Evolutionary conservation across 2,797 vertebrate species (phyloP).

Genomic region (Falco biarmicus): DNA sequence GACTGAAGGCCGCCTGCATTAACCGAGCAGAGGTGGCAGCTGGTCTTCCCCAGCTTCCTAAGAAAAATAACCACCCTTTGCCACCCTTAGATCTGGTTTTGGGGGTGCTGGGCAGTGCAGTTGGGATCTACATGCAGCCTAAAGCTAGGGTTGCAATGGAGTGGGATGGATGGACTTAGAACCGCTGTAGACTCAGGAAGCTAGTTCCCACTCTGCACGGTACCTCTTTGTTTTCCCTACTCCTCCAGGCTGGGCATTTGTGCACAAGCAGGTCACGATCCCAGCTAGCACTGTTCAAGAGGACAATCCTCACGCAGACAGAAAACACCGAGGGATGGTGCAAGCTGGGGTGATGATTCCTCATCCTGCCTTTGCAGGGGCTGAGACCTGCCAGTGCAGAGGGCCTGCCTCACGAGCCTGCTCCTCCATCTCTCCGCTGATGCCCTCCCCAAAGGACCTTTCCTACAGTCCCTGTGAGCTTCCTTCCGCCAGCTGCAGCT

Average conservation of each 20-base stretch:
- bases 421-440: background rate
- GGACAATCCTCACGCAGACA: background rate
- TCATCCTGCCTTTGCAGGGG: background rate
- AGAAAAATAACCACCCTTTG: background rate
- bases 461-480: fast-evolving
- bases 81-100: background rate
- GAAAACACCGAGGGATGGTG: no score
- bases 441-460: background rate
- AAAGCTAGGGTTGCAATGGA: background rate
- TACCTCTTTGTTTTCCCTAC: no score
- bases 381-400: background rate
- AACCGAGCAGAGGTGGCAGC: background rate
- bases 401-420: background rate
- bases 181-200: background rate
- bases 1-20: background rate
- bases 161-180: background rate
- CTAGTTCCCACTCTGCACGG: background rate
- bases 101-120: background rate
- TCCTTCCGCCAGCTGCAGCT: background rate
- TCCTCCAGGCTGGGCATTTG: background rate
- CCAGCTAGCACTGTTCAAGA: background rate
- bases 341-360: background rate
- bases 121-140: fast-evolving
- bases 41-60: background rate
- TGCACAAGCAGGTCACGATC: no score